A percentile compares a stretch with the other conserved stretches of the same genome.
phyloP scores from a whole-genome alignment of 2,797 vertebrate species.

The Pachyuromys duprasi region DNA sequence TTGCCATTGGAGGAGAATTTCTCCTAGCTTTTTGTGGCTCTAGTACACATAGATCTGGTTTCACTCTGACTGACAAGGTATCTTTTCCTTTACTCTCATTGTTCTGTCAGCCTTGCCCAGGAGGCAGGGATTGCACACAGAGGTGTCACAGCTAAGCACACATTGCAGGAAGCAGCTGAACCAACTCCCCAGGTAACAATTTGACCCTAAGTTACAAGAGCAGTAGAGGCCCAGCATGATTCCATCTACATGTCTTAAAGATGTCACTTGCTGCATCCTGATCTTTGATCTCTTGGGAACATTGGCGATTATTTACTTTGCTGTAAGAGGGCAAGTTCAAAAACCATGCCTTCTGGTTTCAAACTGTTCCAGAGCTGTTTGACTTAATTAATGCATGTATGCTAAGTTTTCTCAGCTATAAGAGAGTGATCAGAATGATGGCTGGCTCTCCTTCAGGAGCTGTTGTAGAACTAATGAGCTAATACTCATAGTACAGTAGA shows the following conservation, averaged over 20 bases:
- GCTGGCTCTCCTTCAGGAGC: neutral
- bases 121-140: neutral
- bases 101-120: neutral
- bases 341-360: neutral
- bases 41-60: too few species aligned
- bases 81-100: neutral
- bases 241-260: neutral
- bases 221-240: neutral
- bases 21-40: neutral
- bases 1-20: neutral
- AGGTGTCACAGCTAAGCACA: neutral
- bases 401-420: neutral
- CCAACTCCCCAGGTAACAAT: neutral
- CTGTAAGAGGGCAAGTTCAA: neutral
- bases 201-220: neutral
- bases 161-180: neutral
- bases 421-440: neutral
- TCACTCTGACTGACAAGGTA: rapidly evolving
- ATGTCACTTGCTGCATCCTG: neutral
- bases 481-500: neutral
- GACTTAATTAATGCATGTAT: neutral
- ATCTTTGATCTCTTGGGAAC: neutral
- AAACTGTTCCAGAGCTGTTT: neutral
- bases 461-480: neutral
- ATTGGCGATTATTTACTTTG: neutral